phyloP scores from a whole-genome alignment of 2,888 invertebrate species.

The Trissonchulus sp. region DNA sequence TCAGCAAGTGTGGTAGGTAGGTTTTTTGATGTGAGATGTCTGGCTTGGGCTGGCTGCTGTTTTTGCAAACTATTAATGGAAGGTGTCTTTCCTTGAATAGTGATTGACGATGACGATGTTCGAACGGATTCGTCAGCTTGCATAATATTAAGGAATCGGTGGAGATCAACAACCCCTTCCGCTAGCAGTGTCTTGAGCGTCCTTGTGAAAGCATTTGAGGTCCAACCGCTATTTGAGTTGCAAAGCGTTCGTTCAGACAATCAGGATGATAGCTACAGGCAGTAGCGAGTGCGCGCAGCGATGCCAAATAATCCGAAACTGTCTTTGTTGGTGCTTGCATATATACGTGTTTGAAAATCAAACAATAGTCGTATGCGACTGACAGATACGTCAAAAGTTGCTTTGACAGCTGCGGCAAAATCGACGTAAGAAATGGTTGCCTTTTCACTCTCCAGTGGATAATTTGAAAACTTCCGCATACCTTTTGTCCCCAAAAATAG shows the following conservation, averaged over 20 bases:
- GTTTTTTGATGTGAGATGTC: too few relatives aligned
- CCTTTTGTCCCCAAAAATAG: not conserved
- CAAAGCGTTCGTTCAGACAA: too few relatives aligned
- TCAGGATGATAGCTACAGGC: not conserved
- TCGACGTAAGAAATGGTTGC: not conserved
- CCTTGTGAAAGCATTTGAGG: not conserved
- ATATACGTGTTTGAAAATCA: not conserved
- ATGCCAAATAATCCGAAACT: not conserved
- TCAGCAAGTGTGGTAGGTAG: too few relatives aligned
- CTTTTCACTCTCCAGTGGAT: not conserved
- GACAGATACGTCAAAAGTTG: not conserved
- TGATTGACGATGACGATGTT: not conserved
- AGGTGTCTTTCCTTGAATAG: too few relatives aligned
- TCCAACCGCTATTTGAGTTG: too few relatives aligned
- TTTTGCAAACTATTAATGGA: too few relatives aligned
- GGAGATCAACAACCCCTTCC: not conserved
- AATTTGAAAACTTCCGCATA: not conserved
- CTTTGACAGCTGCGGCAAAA: not conserved
- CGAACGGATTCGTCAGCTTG: not conserved
- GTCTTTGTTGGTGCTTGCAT: not conserved
- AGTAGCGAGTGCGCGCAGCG: not conserved
- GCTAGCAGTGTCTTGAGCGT: not conserved
- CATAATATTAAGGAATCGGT: not conserved
- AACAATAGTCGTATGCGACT: not conserved
- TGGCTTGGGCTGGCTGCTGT: too few relatives aligned